These are phyloP conservation scores for Clanis bilineata DNA, from an alignment of 2,888 invertebrate species.

Conservation along the genomic window DNA sequence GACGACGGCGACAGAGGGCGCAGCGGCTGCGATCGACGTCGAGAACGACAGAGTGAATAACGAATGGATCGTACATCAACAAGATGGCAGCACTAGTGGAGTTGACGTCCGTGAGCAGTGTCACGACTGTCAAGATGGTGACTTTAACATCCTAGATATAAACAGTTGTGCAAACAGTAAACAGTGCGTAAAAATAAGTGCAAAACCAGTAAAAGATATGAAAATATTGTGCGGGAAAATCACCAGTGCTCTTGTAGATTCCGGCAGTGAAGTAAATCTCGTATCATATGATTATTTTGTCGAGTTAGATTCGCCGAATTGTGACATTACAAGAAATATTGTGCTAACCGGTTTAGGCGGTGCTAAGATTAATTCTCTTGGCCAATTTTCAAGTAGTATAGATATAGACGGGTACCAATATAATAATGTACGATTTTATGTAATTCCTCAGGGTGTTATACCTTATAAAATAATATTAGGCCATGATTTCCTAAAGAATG, in stretches of 20 bases:
- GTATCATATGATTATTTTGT: neutral
- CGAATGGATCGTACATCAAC: neutral
- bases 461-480: constrained; percentile 24
- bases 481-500: constrained; percentile 20
- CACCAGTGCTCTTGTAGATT: neutral
- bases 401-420: neutral
- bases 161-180: too few relatives aligned
- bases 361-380: neutral
- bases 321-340: neutral
- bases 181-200: too few relatives aligned
- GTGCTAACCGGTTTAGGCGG: neutral
- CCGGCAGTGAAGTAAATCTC: constrained; percentile 1
- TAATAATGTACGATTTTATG: neutral
- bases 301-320: neutral
- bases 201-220: too few relatives aligned
- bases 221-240: too few relatives aligned
- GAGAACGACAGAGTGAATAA: neutral
- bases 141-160: neutral
- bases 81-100: neutral
- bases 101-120: too few relatives aligned
- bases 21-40: neutral
- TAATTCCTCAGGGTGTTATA: constrained; percentile 16
- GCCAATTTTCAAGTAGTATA: neutral
- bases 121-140: neutral
- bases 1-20: neutral